phyloP scores from a whole-genome alignment of 2,888 invertebrate genomes.

The Drosophila paracracens region DNA sequence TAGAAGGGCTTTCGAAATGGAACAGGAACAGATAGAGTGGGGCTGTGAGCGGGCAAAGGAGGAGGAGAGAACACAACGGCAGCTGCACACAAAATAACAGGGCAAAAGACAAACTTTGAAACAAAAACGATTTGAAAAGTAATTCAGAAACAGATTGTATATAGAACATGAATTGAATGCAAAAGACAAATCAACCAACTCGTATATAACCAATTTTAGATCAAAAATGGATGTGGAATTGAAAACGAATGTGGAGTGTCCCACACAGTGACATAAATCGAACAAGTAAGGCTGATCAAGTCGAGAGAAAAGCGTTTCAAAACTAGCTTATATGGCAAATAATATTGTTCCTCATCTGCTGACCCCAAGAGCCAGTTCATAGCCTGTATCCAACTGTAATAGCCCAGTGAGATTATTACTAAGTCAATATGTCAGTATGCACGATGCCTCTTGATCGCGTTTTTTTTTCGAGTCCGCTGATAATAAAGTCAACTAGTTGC shows the following conservation, averaged over 20 bases:
- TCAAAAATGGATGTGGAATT: neutral
- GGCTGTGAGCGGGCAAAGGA: neutral
- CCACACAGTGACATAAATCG: neutral
- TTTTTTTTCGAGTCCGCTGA: conserved; percentile 7
- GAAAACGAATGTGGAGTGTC: neutral
- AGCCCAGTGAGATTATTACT: conserved; percentile 26
- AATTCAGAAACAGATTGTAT: conserved; percentile 69
- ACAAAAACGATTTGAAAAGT: conserved; percentile 77
- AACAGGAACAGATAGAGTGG: neutral
- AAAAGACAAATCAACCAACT: conserved; percentile 15
- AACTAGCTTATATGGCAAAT: neutral
- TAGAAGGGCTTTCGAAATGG: neutral
- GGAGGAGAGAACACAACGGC: conserved; percentile 1
- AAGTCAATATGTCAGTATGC: conserved; percentile 14
- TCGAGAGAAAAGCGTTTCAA: neutral
- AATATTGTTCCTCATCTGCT: neutral
- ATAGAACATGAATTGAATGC: conserved; percentile 68
- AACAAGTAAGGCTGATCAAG: neutral
- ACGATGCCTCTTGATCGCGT: conserved; percentile 1
- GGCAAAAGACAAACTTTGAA: conserved; percentile 62
- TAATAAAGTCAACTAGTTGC: conserved; percentile 41
- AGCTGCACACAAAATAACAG: conserved; percentile 29
- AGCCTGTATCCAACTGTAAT: neutral
- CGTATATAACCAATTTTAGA: conserved; percentile 2
- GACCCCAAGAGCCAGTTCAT: conserved; percentile 6